Evolutionary conservation across 2,113 vertebrate genomes (phyloP).

Genomic region (Dolichallabes microphthalmus): DNA sequence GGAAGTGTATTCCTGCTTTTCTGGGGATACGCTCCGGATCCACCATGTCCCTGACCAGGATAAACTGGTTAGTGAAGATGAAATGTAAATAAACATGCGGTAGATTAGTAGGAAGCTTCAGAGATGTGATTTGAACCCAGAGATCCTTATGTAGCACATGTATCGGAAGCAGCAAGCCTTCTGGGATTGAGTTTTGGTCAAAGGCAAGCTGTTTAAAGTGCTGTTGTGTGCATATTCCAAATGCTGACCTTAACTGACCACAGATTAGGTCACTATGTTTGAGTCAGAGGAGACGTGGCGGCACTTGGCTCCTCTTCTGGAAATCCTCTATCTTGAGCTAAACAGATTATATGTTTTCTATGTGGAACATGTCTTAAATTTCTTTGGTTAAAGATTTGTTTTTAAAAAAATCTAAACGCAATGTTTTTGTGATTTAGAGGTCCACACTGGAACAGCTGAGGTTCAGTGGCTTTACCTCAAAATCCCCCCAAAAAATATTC

Average conservation of each 20-base stretch:
- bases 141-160: not conserved
- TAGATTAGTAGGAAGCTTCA: not conserved
- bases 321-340: conserved; percentile 36
- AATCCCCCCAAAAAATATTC: not conserved
- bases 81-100: not conserved
- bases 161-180: not conserved
- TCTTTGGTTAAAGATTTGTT: too few species aligned
- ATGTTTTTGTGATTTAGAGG: not conserved
- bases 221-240: conserved; percentile 25
- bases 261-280: conserved; percentile 18
- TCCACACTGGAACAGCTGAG: not conserved
- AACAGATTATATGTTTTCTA: conserved; percentile 32
- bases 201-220: conserved; percentile 9
- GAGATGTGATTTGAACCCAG: not conserved
- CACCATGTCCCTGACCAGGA: not conserved
- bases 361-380: not conserved
- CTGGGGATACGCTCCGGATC: not conserved
- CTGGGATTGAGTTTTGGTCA: not conserved
- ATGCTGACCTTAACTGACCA: conserved; percentile 30
- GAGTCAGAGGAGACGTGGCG: conserved; percentile 29
- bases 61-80: not conserved
- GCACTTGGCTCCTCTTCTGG: conserved; percentile 11
- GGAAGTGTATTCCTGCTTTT: too few species aligned
- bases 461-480: not conserved
- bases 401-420: too few species aligned